Conservation (phyloP, 2,888 invertebrate genomes). For the Caradrina clavipalpis region DNA sequence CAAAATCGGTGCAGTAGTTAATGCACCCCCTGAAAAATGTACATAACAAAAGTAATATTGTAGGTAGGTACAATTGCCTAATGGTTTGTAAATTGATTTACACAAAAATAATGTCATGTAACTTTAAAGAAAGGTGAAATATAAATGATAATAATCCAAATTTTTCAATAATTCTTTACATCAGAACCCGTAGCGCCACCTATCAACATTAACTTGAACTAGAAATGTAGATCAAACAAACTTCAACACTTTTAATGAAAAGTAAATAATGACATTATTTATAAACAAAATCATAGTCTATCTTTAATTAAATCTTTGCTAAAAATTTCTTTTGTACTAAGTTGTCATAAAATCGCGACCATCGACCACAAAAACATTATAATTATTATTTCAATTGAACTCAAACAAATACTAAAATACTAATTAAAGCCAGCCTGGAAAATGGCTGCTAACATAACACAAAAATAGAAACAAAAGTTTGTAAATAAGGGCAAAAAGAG, state of each 20-base stretch:
- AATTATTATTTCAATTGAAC: not conserved
- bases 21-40: too few species aligned
- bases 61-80: too few species aligned
- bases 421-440: slow-evolving; percentile 60
- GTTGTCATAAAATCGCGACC: not conserved
- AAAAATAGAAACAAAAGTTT: slow-evolving; percentile 63
- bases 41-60: too few species aligned
- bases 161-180: not conserved
- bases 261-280: not conserved
- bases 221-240: not conserved
- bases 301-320: too few species aligned
- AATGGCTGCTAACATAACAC: slow-evolving; percentile 49
- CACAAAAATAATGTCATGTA: too few species aligned
- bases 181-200: slow-evolving; percentile 14
- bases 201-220: not conserved
- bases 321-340: not conserved
- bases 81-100: too few species aligned
- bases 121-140: too few species aligned
- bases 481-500: slow-evolving; percentile 60
- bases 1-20: too few species aligned
- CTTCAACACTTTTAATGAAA: not conserved
- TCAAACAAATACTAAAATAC: slow-evolving; percentile 22
- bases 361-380: not conserved
- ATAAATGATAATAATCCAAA: too few species aligned
- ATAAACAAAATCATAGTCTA: too few species aligned